These are phyloP conservation scores for Alces alces DNA, from an alignment of 2,113 vertebrate genomes.

Conservation along the genomic window DNA sequence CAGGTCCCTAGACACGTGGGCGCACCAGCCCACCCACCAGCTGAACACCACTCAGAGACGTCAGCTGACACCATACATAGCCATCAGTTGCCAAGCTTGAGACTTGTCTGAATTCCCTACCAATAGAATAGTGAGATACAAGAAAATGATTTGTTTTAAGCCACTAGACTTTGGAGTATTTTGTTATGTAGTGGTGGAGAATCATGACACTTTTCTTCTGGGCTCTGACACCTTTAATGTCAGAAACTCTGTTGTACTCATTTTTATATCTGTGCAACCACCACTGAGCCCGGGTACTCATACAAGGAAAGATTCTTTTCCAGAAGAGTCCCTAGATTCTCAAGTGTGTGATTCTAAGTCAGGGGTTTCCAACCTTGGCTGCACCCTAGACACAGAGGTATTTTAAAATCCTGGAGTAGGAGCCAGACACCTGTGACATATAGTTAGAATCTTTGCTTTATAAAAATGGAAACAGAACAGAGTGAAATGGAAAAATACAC, in stretches of 20 bases:
- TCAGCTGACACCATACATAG: background rate
- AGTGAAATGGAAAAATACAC: background rate
- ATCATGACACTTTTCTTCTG: background rate
- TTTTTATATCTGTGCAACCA: background rate
- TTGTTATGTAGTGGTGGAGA: background rate
- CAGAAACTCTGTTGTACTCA: background rate
- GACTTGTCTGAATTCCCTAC: background rate
- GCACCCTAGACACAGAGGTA: background rate
- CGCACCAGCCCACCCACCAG: too few relatives aligned
- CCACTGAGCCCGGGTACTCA: background rate
- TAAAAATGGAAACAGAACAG: background rate
- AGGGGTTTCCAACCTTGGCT: background rate
- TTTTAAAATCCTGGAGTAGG: background rate
- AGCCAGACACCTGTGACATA: background rate
- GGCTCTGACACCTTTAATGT: background rate
- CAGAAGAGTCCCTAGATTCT: background rate
- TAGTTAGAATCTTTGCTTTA: background rate
- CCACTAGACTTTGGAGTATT: background rate
- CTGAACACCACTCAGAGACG: background rate
- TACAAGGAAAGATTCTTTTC: background rate
- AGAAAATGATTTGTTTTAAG: background rate
- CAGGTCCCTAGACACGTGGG: background rate
- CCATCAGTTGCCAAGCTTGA: background rate
- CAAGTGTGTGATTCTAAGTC: background rate
- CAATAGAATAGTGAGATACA: background rate